Conservation (phyloP, 2,797 vertebrate species). For the Cottoperca gobio region DNA sequence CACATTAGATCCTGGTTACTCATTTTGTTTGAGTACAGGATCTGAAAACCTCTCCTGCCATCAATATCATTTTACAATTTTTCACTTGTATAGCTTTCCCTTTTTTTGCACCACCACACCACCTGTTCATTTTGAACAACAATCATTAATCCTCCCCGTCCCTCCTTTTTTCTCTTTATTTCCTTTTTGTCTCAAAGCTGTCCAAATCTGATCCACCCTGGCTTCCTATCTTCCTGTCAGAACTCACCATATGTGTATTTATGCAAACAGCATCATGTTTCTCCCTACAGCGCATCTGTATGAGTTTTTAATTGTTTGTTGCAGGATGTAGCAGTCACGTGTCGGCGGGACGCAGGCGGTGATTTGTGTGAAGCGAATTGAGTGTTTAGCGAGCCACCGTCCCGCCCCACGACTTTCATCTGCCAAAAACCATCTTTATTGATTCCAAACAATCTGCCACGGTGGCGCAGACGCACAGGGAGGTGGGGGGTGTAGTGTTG, state of each 20-base stretch:
- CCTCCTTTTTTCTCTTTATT: slow-evolving; percentile 14
- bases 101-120: not conserved
- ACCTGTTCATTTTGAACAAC: slow-evolving; percentile 46
- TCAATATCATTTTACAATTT: not conserved
- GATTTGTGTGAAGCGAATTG: slow-evolving; percentile 75
- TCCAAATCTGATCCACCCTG: slow-evolving; percentile 38
- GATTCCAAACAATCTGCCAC: slow-evolving; percentile 77
- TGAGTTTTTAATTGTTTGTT: slow-evolving; percentile 71
- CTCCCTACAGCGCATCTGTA: slow-evolving; percentile 68
- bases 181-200: slow-evolving; percentile 28
- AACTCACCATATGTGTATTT: slow-evolving; percentile 62
- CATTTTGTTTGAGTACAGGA: not conserved
- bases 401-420: slow-evolving; percentile 74
- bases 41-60: not conserved
- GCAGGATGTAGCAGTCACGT: slow-evolving; percentile 61
- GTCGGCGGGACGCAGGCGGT: slow-evolving; percentile 53
- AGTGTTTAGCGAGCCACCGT: slow-evolving; percentile 68
- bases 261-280: slow-evolving; percentile 24
- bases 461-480: slow-evolving; percentile 38
- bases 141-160: slow-evolving; percentile 9
- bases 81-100: slow-evolving; percentile 2
- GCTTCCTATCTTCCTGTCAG: slow-evolving; percentile 60
- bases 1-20: no score
- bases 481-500: slow-evolving; percentile 31
- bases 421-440: slow-evolving; percentile 78